phyloP scores from a whole-genome alignment of 2,113 vertebrate species.

The Rhinopomastus cyanomelas region DNA sequence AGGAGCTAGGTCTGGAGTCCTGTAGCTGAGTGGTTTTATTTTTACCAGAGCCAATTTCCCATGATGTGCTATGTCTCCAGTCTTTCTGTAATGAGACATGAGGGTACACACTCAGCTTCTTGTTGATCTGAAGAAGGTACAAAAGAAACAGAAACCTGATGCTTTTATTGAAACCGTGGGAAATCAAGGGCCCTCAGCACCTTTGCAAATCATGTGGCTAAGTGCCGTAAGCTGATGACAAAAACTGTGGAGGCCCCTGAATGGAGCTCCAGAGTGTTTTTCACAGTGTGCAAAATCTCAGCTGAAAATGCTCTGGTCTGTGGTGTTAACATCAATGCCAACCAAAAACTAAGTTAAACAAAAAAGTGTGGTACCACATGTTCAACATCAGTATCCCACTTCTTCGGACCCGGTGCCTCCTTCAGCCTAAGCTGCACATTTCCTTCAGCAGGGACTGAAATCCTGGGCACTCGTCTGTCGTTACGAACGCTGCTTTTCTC shows the following conservation, averaged over 20 bases:
- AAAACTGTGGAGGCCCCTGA: not conserved
- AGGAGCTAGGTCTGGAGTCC: not conserved
- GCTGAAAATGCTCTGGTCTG: not conserved
- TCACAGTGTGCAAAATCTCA: not conserved
- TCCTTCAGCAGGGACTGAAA: not conserved
- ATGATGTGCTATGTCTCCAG: not conserved
- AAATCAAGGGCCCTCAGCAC: not conserved
- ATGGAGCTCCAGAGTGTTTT: not conserved
- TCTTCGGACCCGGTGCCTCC: not conserved
- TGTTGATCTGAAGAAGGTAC: not conserved
- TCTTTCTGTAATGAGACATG: not conserved
- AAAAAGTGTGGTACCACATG: not conserved
- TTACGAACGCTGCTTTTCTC: slow-evolving; percentile 32
- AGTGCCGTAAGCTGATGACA: not conserved
- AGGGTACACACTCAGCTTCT: not conserved
- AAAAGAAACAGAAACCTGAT: not conserved
- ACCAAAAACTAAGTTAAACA: not conserved
- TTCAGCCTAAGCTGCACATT: not conserved
- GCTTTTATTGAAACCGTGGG: not conserved
- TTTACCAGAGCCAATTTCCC: not conserved
- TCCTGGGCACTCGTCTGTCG: not conserved
- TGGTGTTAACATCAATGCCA: not conserved
- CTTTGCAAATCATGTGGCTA: not conserved
- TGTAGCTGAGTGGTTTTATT: not conserved
- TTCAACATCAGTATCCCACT: not conserved